Evolutionary conservation across 2,888 invertebrate species (phyloP).

Genomic region (Schizaphis graminum): DNA sequence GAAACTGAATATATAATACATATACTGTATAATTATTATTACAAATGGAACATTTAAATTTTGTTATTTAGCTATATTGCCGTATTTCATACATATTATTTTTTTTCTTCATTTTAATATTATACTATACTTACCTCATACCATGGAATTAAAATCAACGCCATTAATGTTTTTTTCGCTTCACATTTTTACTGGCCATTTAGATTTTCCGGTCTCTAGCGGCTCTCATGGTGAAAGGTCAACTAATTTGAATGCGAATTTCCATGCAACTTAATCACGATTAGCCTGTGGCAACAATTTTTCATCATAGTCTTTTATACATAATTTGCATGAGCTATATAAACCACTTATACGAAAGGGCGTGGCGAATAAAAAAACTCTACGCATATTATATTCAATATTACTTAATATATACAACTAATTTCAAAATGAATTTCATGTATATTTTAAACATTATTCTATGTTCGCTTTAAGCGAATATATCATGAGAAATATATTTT

Average conservation of each 20-base stretch:
- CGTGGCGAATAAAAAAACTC: slow-evolving; percentile 31
- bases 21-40: slow-evolving; percentile 56
- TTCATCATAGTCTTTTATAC: slow-evolving; percentile 32
- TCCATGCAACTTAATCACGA: slow-evolving; percentile 57
- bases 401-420: slow-evolving; percentile 24
- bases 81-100: slow-evolving; percentile 30
- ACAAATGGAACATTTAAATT: slow-evolving; percentile 63
- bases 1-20: slow-evolving; percentile 52
- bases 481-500: background rate
- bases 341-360: background rate
- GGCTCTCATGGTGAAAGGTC: slow-evolving; percentile 51
- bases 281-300: slow-evolving; percentile 49
- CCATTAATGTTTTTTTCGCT: slow-evolving; percentile 54
- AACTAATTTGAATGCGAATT: slow-evolving; percentile 59
- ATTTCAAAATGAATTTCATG: slow-evolving; percentile 9
- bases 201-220: slow-evolving; percentile 58
- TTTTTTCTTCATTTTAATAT: slow-evolving; percentile 22
- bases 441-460: background rate
- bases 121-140: slow-evolving; percentile 21
- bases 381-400: slow-evolving; percentile 38
- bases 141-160: slow-evolving; percentile 51
- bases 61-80: slow-evolving; percentile 53
- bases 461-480: background rate
- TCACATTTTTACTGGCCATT: slow-evolving; percentile 58
- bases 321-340: slow-evolving; percentile 30